Base-by-base conservation (phyloP, 1,140 invertebrate species). In the Trachymyrmex cornetzi region DNA sequence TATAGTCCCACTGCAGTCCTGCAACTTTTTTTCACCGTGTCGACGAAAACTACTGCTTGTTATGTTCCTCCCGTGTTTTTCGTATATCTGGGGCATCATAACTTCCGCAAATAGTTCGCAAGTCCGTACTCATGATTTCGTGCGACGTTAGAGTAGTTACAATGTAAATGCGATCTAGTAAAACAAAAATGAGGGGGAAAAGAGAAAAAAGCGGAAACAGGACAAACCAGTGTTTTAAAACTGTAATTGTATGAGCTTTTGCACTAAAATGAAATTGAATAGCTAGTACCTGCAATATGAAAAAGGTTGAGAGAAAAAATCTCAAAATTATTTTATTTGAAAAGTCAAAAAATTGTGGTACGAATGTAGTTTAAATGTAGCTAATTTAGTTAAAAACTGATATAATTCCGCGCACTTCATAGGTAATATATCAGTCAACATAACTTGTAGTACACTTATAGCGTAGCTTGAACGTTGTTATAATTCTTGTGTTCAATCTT, bases 11-110 rank as follows among this genome's bases (percentile, higher is more conserved):
- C 11, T 27, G 44, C 50, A 75, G 24, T 14, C 50, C 14, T 27
- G 30, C 48, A n/a, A 34, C 63, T 12, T 85, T 85, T 82, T 85
- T 85, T 79, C 48, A 61, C 19, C 69, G 57, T 44, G 80, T 75
- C 38, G 69, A 74, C 69, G 16, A 75, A 44, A 74, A 84, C 80
- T 84, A 61, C 69, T 48, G 55, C 80, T 84, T 84, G 80, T 84
- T 84, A 84, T 48, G 69, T 84, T 84, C 74, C 69, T 74, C 80
- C 24, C 19, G 38, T 57, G 67, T 82, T 72, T 79, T 59, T 19
- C 66, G 64, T 59, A 82, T 59, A 82, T 82, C 67, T 69, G 53
- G 53, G 38, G 55, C 55, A 75, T 74, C 69, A 53, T 84, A 64
- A 75, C 69, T 84, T 75, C 27, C 80, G 38, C 38, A 61, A 84